Conservation (phyloP, 2,797 vertebrate genomes). For the Orestias chungarensis region DNA sequence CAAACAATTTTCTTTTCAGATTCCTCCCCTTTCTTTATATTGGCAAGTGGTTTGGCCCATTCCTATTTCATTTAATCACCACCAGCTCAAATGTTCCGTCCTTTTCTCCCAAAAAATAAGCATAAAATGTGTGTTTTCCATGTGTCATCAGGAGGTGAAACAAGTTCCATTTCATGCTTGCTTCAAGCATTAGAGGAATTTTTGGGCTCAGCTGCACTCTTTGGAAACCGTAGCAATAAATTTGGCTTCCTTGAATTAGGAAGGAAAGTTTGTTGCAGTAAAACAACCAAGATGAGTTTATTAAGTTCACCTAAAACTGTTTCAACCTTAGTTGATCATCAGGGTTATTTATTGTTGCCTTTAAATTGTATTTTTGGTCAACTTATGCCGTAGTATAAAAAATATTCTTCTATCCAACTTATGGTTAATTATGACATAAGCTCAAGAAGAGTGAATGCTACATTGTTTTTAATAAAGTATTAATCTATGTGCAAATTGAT, state of each 20-base stretch:
- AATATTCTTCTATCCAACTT: no score
- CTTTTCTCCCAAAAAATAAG: constrained; percentile 35
- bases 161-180: constrained; percentile 18
- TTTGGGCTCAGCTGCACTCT: neutral
- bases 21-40: constrained; percentile 33
- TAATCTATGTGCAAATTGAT: neutral
- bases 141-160: constrained; percentile 15
- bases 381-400: no score
- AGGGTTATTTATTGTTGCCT: neutral
- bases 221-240: neutral
- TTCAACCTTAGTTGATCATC: neutral
- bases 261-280: neutral
- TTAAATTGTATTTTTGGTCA: no score
- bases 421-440: no score
- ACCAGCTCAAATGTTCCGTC: constrained; percentile 49
- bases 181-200: neutral
- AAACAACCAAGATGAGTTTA: neutral
- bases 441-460: no score
- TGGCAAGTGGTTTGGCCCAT: constrained; percentile 34
- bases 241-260: neutral
- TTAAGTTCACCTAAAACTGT: neutral
- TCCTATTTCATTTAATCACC: constrained; percentile 48
- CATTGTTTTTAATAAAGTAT: no score
- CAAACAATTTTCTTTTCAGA: constrained; percentile 68
- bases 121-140: constrained; percentile 32